Conservation (phyloP, 1,140 invertebrate species). For the Rhagoletis pomonella region DNA sequence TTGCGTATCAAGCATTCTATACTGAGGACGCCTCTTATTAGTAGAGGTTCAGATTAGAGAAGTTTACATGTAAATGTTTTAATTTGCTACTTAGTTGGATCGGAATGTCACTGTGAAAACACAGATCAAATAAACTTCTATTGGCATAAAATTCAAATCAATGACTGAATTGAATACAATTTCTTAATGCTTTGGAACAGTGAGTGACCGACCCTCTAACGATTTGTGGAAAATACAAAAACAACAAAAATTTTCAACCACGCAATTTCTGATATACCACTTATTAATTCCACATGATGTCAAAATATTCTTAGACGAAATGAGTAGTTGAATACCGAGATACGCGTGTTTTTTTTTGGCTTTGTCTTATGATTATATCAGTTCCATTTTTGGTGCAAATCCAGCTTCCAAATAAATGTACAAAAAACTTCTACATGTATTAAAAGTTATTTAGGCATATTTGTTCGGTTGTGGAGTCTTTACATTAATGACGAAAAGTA, state of each 20-base stretch:
- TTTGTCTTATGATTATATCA: not conserved
- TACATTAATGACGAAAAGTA: conserved; percentile 49
- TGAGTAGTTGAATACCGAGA: not conserved
- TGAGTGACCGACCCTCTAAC: too few species aligned
- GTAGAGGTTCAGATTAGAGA: too few species aligned
- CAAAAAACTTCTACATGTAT: not conserved
- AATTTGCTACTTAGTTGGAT: too few species aligned
- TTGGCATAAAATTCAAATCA: too few species aligned
- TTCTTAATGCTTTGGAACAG: too few species aligned
- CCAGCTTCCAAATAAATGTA: conserved; percentile 23
- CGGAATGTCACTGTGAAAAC: too few species aligned
- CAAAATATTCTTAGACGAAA: conserved; percentile 33
- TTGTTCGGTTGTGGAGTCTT: conserved; percentile 35
- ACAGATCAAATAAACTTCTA: too few species aligned
- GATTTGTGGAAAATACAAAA: not conserved
- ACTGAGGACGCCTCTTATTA: too few species aligned
- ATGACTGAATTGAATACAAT: too few species aligned
- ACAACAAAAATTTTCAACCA: not conserved
- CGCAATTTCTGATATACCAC: not conserved
- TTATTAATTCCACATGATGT: conserved; percentile 6
- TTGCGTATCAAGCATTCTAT: too few species aligned
- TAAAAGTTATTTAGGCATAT: not conserved
- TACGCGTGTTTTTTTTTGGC: not conserved
- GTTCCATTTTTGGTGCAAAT: conserved; percentile 41
- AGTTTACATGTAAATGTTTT: not conserved